Conservation (phyloP, 2,113 vertebrate genomes). For the Xiphophorus couchianus region DNA sequence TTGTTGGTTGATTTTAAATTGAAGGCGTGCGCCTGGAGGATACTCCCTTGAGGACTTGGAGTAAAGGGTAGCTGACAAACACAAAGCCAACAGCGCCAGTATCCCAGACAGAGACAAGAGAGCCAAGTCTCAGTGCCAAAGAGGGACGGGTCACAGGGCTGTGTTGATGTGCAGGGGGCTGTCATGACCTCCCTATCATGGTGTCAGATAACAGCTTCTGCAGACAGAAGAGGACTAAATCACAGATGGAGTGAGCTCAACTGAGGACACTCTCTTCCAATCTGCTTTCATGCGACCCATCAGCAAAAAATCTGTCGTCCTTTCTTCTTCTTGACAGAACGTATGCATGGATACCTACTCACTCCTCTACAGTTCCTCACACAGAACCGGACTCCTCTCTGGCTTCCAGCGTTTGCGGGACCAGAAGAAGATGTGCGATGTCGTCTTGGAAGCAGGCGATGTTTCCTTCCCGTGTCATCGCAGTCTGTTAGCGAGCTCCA, state of each 20-base stretch:
- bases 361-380: slow-evolving; percentile 88
- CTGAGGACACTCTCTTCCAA: slow-evolving; percentile 10
- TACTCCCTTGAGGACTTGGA: slow-evolving; percentile 47
- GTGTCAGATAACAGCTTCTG: slow-evolving; percentile 56
- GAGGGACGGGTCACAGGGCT: not conserved
- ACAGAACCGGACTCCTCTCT: slow-evolving; percentile 82
- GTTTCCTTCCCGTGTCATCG: slow-evolving; percentile 90
- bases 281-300: not conserved
- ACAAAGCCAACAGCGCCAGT: slow-evolving; percentile 24
- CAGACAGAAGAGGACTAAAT: slow-evolving; percentile 46
- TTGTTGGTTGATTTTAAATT: not conserved
- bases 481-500: slow-evolving; percentile 90
- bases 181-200: slow-evolving; percentile 50
- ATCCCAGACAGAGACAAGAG: slow-evolving; percentile 30
- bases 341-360: slow-evolving; percentile 85
- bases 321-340: slow-evolving; percentile 1
- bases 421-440: slow-evolving; percentile 88
- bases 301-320: slow-evolving; percentile 10
- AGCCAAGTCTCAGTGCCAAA: slow-evolving; percentile 15
- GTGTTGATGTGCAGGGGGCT: slow-evolving; percentile 25
- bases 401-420: slow-evolving; percentile 88
- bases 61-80: slow-evolving; percentile 61
- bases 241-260: slow-evolving; percentile 41
- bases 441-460: slow-evolving; percentile 88
- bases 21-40: slow-evolving; percentile 11